Conservation (phyloP, 2,113 vertebrate species). For the Neofelis nebulosa region DNA sequence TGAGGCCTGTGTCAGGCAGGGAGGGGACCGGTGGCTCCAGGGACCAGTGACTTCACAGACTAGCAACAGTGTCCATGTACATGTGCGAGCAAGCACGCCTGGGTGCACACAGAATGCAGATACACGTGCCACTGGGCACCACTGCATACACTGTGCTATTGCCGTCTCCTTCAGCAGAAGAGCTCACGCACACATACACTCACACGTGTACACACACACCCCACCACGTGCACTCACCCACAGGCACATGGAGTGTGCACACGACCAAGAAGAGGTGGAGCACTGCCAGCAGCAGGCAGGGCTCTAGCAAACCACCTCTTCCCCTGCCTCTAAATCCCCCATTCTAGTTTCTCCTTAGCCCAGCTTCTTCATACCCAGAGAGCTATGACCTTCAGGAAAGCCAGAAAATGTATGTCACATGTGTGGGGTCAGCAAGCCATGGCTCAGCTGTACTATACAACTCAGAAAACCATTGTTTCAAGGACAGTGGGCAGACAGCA, state of each 20-base stretch:
- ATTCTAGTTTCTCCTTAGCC: neutral
- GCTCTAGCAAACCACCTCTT: constrained; percentile 38
- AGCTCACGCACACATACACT: neutral
- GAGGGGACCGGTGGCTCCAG: neutral
- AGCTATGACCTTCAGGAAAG: neutral
- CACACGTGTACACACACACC: constrained; percentile 41
- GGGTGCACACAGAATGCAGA: constrained; percentile 50
- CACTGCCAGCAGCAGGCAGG: constrained; percentile 55
- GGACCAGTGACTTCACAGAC: neutral
- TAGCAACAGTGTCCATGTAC: neutral
- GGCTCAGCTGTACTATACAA: neutral
- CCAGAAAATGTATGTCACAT: neutral
- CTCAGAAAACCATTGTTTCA: neutral
- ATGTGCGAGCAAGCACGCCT: constrained; percentile 31
- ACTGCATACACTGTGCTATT: constrained; percentile 27
- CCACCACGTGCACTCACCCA: constrained; percentile 70
- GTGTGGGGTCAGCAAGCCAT: neutral
- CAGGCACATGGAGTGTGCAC: constrained; percentile 65
- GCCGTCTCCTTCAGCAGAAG: constrained; percentile 40
- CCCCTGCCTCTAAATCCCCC: neutral
- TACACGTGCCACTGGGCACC: constrained; percentile 53
- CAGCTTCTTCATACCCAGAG: neutral
- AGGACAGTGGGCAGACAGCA: neutral
- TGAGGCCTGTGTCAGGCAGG: constrained; percentile 9
- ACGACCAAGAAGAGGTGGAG: constrained; percentile 62